phyloP scores from a whole-genome alignment of 2,888 invertebrate species.

The Diaphora mendica region DNA sequence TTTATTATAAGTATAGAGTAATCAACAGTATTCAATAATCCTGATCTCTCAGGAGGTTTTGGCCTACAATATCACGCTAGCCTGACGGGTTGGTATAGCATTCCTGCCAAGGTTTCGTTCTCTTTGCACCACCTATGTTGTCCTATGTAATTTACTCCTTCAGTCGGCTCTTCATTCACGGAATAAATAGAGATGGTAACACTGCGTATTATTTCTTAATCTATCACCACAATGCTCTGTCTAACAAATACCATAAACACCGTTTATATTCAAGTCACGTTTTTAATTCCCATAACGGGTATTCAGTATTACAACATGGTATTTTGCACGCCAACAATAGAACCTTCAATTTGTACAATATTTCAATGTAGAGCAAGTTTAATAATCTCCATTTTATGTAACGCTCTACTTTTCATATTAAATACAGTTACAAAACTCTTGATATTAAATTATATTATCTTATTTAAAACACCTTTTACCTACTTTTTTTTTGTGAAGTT shows the following conservation, averaged over 20 bases:
- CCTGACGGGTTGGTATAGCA: too few relatives aligned
- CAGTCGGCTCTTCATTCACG: too few relatives aligned
- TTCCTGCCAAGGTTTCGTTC: too few relatives aligned
- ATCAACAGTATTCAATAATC: too few relatives aligned
- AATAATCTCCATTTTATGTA: constrained; percentile 8
- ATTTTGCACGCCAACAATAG: constrained; percentile 9
- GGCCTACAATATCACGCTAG: too few relatives aligned
- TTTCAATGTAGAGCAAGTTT: constrained; percentile 9
- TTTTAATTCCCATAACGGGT: constrained; percentile 13
- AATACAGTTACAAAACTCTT: constrained; percentile 4
- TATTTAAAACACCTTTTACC: not conserved
- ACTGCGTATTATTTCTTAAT: too few relatives aligned
- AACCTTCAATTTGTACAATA: constrained; percentile 1
- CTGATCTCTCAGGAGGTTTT: too few relatives aligned
- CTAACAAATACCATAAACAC: not conserved
- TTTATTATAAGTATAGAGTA: too few relatives aligned
- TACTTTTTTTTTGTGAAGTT: not conserved
- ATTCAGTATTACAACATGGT: constrained; percentile 1
- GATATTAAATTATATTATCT: not conserved
- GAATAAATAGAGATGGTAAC: too few relatives aligned
- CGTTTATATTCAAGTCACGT: constrained; percentile 1
- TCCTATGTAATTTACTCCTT: too few relatives aligned
- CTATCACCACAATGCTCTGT: not conserved
- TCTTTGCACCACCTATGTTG: too few relatives aligned
- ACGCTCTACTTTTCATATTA: constrained; percentile 10